phyloP scores from a whole-genome alignment of 35 echinoderm and acorn worm genomes.

The Patiria miniata region DNA sequence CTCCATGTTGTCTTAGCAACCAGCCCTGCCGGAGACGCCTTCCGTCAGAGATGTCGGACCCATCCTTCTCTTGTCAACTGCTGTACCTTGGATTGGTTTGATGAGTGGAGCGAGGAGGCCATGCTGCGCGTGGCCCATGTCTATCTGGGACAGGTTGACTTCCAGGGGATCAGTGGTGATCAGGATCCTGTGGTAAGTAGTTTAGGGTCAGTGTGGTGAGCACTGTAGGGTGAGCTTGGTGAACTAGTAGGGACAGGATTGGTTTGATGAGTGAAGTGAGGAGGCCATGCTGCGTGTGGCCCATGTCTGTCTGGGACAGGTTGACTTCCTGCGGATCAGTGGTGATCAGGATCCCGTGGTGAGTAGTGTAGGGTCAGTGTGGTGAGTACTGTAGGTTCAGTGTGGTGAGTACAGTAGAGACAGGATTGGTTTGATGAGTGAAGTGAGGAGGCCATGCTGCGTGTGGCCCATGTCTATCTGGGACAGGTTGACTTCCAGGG shows the following conservation, averaged over 20 bases:
- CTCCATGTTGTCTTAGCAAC: slow-evolving; percentile 92
- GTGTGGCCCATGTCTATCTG: slow-evolving; percentile 95
- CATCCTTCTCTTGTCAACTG: slow-evolving; percentile 96
- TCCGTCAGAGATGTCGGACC: slow-evolving; percentile 91
- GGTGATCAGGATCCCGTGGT: slow-evolving; percentile 77
- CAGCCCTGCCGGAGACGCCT: slow-evolving; percentile 90
- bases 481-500: slow-evolving; percentile 84
- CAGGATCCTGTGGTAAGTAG: slow-evolving; percentile 76
- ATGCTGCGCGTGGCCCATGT: slow-evolving; percentile 97
- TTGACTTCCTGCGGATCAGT: slow-evolving; percentile 84
- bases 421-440: slow-evolving; percentile 99
- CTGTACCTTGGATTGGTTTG: slow-evolving; percentile 97
- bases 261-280: slow-evolving; percentile 95
- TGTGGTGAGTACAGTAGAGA: too few species aligned
- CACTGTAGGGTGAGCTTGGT: too few species aligned
- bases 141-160: slow-evolving; percentile 85
- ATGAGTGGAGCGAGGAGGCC: slow-evolving; percentile 86
- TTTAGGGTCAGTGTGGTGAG: too few species aligned
- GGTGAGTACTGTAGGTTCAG: too few species aligned
- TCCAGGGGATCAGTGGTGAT: slow-evolving; percentile 76
- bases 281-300: slow-evolving; percentile 96
- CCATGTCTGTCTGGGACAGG: slow-evolving; percentile 81
- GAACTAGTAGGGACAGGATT: too few species aligned
- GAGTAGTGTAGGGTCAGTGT: too few species aligned
- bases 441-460: slow-evolving; percentile 85